phyloP scores from a whole-genome alignment of 1,140 invertebrate genomes.

The Bombus fervidus region DNA sequence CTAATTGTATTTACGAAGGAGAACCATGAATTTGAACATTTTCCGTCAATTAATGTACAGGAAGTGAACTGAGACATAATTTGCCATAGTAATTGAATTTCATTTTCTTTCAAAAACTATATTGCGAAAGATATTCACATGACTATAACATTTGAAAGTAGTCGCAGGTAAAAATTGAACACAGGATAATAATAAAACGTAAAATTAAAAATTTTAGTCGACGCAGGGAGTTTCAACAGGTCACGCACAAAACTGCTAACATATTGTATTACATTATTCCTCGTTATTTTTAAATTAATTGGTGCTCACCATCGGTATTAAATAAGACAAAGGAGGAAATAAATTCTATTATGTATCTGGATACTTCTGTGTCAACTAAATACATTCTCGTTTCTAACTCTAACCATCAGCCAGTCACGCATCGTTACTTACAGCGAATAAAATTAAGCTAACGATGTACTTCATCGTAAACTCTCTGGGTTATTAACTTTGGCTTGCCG shows the following conservation, averaged over 20 bases:
- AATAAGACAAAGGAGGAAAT: background rate
- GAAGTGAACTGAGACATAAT: too few relatives aligned
- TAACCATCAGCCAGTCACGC: slow-evolving; percentile 59
- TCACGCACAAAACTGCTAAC: background rate
- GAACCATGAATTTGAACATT: background rate
- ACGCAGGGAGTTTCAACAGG: too few relatives aligned
- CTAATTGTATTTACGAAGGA: too few relatives aligned
- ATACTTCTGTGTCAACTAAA: slow-evolving; percentile 52
- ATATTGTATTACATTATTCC: background rate
- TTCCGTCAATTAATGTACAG: too few relatives aligned
- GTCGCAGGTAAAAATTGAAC: too few relatives aligned
- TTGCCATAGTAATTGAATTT: too few relatives aligned
- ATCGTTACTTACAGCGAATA: slow-evolving; percentile 64
- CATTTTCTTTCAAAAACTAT: too few relatives aligned
- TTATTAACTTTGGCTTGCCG: slow-evolving; percentile 62
- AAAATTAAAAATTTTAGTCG: too few relatives aligned
- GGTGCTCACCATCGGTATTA: background rate
- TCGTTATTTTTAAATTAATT: background rate
- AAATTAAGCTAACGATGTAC: slow-evolving; percentile 64
- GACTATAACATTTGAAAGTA: too few relatives aligned
- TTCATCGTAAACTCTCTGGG: slow-evolving; percentile 61
- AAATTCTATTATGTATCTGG: slow-evolving; percentile 12
- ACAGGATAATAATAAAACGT: too few relatives aligned
- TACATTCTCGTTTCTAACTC: slow-evolving; percentile 32
- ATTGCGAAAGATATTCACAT: too few relatives aligned